phyloP scores from a whole-genome alignment of 2,113 vertebrate genomes.

The Ptilonorhynchus violaceus region DNA sequence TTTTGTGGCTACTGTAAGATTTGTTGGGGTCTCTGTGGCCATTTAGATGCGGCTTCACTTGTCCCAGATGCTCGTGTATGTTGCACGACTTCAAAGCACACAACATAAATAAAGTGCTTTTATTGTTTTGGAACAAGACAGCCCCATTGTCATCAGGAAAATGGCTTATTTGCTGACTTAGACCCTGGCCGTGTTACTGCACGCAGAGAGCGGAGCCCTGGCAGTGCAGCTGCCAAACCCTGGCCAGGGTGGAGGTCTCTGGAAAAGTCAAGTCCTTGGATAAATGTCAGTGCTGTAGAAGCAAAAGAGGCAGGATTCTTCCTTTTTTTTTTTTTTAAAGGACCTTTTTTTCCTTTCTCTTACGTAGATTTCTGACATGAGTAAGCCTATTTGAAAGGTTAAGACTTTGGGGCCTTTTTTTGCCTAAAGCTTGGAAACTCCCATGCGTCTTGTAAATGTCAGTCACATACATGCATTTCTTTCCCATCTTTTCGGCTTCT shows the following conservation, averaged over 20 bases:
- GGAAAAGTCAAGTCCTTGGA: neutral
- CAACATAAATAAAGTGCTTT: neutral
- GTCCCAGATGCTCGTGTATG: neutral
- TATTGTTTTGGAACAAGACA: neutral
- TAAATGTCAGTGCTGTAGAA: neutral
- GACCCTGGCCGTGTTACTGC: accelerated
- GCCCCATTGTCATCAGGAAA: neutral
- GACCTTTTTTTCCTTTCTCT: neutral
- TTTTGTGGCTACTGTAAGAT: neutral
- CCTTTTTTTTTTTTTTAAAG: neutral
- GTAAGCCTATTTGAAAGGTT: slow-evolving; percentile 6
- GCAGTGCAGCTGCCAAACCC: neutral
- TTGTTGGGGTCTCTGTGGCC: neutral
- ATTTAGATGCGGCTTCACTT: neutral
- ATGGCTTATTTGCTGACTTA: neutral
- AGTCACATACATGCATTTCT: neutral
- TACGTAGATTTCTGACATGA: neutral
- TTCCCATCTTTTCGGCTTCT: slow-evolving; percentile 11
- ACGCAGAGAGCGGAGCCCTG: neutral
- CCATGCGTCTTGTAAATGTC: neutral
- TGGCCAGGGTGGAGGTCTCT: neutral
- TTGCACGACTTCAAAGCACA: neutral
- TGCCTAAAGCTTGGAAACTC: slow-evolving; percentile 11
- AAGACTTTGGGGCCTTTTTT: neutral
- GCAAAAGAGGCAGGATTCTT: neutral